Conservation (phyloP, 2,888 invertebrate genomes). For the Drosophila fulvimacula region DNA sequence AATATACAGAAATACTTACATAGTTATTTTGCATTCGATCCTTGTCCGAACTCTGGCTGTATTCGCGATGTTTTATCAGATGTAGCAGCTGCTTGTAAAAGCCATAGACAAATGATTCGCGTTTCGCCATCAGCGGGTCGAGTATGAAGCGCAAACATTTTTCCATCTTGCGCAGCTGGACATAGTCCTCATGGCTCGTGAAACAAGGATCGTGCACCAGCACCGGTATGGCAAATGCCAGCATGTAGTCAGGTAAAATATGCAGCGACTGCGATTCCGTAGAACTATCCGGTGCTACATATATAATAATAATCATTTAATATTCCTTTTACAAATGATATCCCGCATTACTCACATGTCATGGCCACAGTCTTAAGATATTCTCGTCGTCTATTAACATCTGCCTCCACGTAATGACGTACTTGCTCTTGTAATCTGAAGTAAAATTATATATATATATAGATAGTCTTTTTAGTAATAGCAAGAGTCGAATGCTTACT, state of each 20-base stretch:
- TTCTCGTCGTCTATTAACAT: conserved; percentile 95
- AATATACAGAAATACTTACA: conserved; percentile 38
- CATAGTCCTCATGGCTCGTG: conserved; percentile 90
- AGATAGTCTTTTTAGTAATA: not conserved
- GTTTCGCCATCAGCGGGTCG: conserved; percentile 96
- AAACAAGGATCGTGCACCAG: conserved; percentile 96
- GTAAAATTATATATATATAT: not conserved
- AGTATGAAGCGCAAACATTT: conserved; percentile 97
- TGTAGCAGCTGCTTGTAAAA: conserved; percentile 98
- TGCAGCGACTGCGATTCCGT: conserved; percentile 90
- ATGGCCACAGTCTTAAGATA: conserved; percentile 93
- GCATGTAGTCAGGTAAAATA: conserved; percentile 98
- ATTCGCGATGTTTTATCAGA: conserved; percentile 97
- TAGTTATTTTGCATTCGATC: conserved; percentile 85
- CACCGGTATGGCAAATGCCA: conserved; percentile 98
- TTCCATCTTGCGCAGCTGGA: conserved; percentile 91
- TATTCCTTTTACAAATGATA: not conserved
- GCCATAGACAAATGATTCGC: conserved; percentile 97
- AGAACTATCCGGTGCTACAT: conserved; percentile 74
- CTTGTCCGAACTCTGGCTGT: conserved; percentile 91
- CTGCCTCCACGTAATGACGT: conserved; percentile 93
- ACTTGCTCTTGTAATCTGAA: conserved; percentile 85
- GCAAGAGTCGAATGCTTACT: conserved; percentile 84
- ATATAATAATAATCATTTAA: conserved; percentile 6
- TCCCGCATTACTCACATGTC: conserved; percentile 82